Evolutionary conservation across 2,797 vertebrate species (phyloP).

Genomic region (Hippoglossus hippoglossus): DNA sequence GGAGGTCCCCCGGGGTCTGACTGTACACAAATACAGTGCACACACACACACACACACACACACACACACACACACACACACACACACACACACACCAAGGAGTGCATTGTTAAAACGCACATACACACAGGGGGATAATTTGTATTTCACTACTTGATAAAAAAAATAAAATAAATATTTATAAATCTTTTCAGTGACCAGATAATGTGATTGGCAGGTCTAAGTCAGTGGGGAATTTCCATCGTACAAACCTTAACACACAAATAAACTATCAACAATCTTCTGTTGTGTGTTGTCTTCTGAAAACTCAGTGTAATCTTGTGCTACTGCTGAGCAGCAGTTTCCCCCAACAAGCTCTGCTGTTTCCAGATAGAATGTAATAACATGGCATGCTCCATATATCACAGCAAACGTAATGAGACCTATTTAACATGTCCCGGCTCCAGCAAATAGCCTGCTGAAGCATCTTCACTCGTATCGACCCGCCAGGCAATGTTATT

Average conservation of each 20-base stretch:
- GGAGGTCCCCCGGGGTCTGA: conserved; percentile 37
- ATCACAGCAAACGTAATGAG: conserved; percentile 58
- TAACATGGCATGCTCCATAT: conserved; percentile 47
- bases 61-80: conserved; percentile 10
- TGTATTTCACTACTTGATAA: conserved; percentile 1
- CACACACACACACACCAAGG: conserved; percentile 6
- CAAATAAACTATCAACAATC: conserved; percentile 37
- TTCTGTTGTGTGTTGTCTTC: conserved; percentile 6
- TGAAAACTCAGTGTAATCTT: conserved; percentile 31
- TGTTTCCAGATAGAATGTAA: conserved; percentile 67
- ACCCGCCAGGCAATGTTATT: conserved; percentile 58
- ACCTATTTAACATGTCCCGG: conserved; percentile 63
- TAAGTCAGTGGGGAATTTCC: conserved; percentile 25
- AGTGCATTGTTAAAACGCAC: conserved; percentile 15
- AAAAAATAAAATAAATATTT: background rate
- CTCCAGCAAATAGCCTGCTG: conserved; percentile 63
- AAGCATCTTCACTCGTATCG: conserved; percentile 51
- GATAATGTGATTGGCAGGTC: conserved; percentile 33
- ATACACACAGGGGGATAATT: conserved; percentile 20
- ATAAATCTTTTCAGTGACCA: conserved; percentile 11
- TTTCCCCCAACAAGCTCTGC: conserved; percentile 49
- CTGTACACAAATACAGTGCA: conserved; percentile 22
- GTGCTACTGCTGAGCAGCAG: conserved; percentile 33
- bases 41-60: conserved; percentile 14
- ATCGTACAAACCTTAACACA: conserved; percentile 28